Base-by-base conservation (phyloP, 2,113 vertebrate species). In the Glareola pratincola region DNA sequence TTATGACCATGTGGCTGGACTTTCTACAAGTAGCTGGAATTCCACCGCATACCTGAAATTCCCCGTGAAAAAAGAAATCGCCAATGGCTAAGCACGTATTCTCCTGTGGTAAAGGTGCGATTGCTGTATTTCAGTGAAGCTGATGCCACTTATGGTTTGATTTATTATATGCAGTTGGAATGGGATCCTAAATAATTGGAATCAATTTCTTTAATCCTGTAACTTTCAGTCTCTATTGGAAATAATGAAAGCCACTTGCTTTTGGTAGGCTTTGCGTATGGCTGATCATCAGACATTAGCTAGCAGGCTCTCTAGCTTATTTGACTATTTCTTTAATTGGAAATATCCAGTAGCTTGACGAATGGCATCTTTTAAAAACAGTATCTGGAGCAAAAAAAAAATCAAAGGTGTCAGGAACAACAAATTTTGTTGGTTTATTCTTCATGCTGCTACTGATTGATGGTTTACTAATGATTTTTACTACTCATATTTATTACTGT, bases 201-300 rank as follows among this genome's bases (percentile, higher is more conserved):
- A 96, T 97, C 16, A 93, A 94, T 96, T 96, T 98, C 50, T 97
- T 96, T 95, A 96, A 96, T 94, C 81, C 76, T 80, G 47, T 96
- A 96, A 85, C 67, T 85, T 89, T 94, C 54, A 83, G 34, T 91
- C 48, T 64, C 63, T 95, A 59, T 74, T 95, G 93, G 63, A 97
- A 97, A 95, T 97, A 97, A 97, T 96, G 94, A 96, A 97, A 96
- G 60, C 87, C 97, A 96, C 53, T 98, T 97, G 95, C 39, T 96
- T 95, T 96, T 73, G 26, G 36, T 69, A 85, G 24, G 18, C 15
- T 83, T 97, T 94, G 66, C 2, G 1, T 43, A 85, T 53, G 39
- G 75, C 59, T 92, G 57, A 77, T 73, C 10, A 4, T 89, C 60
- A 85, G 75, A 81, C 36, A 81, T 89, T 74, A 83, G 32, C 45